Evolutionary conservation across 2,888 invertebrate species (phyloP), one percentile per base, ranked within the genome.

Genomic region (Pantelozetes paolii): DNA sequence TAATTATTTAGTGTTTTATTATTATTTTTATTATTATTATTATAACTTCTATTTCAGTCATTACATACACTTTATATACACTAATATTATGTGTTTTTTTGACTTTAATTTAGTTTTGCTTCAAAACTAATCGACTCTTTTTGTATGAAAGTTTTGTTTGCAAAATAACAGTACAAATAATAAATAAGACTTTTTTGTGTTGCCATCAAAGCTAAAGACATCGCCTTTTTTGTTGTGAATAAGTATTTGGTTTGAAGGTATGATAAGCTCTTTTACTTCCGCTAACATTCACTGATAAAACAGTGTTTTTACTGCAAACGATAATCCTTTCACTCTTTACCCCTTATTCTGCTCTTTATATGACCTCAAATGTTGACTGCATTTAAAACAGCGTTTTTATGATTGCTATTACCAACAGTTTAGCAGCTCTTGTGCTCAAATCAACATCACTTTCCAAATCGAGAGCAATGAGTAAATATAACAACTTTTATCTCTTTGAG

Each of bases 251-350:
- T 45, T 69, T 23, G 26, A 45, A 69, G 69, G 69, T 69, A 69
- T 69, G 69, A 69, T 69, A 69, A 69, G 69, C 69, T 69, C 42
- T 36, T 36, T 69, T 64, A 64, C 64, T 64, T 64, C 64, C 42
- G 69, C 45, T 69, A 69, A 69, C 69, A 69, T 40, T 69, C 40
- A 26, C 40, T 69, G 69, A 40, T 64, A 64, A 64, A 64, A 64
- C 3, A 62, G 50, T 50, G 54, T 2, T 15, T 23, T 13, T 1
- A 54, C 28, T 28, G 11, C 28, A 30, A 2, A 28, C 28, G 11
- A 28, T 26, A 26, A 26, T 57, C 57, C 57, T 9, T 3, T 54
- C 2, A 48, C 9, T 13, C 54, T 26, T 57, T 57, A 18, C 30
- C 64, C 26, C 28, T 23, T 26, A 36, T 40, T 15, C 45, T 69